phyloP scores from a whole-genome alignment of 2,888 invertebrate genomes.

The Microctonus brassicae region DNA sequence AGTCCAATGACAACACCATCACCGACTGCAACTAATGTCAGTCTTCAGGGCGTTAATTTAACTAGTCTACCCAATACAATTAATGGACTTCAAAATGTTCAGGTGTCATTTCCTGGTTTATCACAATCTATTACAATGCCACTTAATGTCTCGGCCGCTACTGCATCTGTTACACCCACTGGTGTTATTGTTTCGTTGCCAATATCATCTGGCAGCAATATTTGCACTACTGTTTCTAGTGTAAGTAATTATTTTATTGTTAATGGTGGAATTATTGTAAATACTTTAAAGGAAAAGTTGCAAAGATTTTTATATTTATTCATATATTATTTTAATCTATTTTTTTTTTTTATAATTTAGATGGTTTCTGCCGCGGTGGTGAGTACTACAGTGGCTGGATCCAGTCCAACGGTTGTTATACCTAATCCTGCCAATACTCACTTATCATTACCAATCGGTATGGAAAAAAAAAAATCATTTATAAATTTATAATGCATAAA shows the following conservation, averaged over 20 bases:
- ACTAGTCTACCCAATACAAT: constrained; percentile 76
- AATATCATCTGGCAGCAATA: constrained; percentile 69
- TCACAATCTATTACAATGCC: constrained; percentile 88
- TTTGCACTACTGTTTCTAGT: constrained; percentile 67
- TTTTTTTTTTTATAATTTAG: constrained; percentile 46
- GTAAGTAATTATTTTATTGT: constrained; percentile 53
- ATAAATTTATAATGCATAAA: too few species aligned
- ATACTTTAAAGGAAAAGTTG: too few species aligned
- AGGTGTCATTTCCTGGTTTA: constrained; percentile 86
- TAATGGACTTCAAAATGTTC: constrained; percentile 83
- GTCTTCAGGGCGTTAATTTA: constrained; percentile 81
- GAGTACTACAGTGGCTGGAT: constrained; percentile 64
- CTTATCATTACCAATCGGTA: constrained; percentile 68
- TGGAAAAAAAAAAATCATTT: constrained; percentile 31
- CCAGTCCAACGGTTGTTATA: constrained; percentile 67
- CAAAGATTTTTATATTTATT: too few species aligned
- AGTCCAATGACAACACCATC: constrained; percentile 73
- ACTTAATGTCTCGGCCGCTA: constrained; percentile 79
- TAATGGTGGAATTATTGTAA: too few species aligned
- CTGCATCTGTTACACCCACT: constrained; percentile 70
- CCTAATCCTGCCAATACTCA: constrained; percentile 69
- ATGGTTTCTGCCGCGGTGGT: constrained; percentile 67
- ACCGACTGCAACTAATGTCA: constrained; percentile 71
- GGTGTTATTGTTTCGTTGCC: constrained; percentile 80
- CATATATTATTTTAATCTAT: neutral